Evolutionary conservation across 2,888 invertebrate genomes (phyloP), one percentile per base, ranked within the genome.

Genomic region (Meghimatium bilineatum): DNA sequence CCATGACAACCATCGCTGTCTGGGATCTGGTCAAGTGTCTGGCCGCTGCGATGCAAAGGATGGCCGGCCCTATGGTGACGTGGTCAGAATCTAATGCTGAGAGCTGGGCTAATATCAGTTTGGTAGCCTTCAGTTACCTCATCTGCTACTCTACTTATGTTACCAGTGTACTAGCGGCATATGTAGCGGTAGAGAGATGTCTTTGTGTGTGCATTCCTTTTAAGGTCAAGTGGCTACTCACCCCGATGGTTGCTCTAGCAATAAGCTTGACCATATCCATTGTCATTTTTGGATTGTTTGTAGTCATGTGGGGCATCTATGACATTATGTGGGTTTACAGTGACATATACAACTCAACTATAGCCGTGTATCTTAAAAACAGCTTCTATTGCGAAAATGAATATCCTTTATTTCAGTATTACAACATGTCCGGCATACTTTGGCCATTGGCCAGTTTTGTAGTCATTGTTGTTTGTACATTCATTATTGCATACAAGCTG

Each of bases 21-120:
- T 83, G 83, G 83, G 83, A 83, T 71, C 60, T 83, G 17, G 63
- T 34, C 71, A 83, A 78, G 71, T 78, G 83, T 66, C 8, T 77
- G 36, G 60, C 34, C 20, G 84, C 72, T 1, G 34, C 72, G 8
- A 32, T 60, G 56, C 69, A 79, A 17, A 74, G 80, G 20, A 49
- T 80, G 49, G 75, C 75, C 52, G 82, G 67, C 20, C 72, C 80
- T 32, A 52, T 67, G 44, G 52, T 38, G 6, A 44, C 36, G 36
- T n/a, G 23, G 56, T 74, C 69, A n/a, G 56, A 66, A n/a, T 77
- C 69, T 32, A 72, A 78, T 67, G 82, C 77, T 38, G 49, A 85
- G 29, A 78, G 56, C 38, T 82, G 69, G 71, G 72, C 72, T 67
- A 85, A 77, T 26, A 36, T 78, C 52, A 82, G 32, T 44, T 52